A percentile compares a stretch with the other conserved stretches of the same genome.
Conservation (phyloP, 2,888 invertebrate genomes). For the Orgyia antiqua region DNA sequence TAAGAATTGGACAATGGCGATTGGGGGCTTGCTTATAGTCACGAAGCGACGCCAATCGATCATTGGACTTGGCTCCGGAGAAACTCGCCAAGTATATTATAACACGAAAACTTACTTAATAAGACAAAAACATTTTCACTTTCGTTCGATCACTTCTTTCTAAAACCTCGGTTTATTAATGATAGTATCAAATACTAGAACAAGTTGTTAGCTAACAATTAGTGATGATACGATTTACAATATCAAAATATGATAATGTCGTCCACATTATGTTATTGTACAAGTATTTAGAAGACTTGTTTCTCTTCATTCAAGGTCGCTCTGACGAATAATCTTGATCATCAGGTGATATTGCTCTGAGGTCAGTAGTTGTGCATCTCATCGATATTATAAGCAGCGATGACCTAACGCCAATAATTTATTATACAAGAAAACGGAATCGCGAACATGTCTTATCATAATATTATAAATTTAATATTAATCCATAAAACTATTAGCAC, state of each 20-base stretch:
- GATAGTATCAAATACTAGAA: neutral
- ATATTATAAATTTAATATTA: slow-evolving; percentile 6
- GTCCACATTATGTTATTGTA: slow-evolving; percentile 19
- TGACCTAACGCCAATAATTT: slow-evolving; percentile 47
- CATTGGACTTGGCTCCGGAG: slow-evolving; percentile 38
- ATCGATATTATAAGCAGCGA: slow-evolving; percentile 53
- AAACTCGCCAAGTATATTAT: slow-evolving; percentile 34
- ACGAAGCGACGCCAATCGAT: slow-evolving; percentile 37
- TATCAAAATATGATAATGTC: slow-evolving; percentile 18
- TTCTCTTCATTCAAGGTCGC: slow-evolving; percentile 38
- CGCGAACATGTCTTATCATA: slow-evolving; percentile 15
- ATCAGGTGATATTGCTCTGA: slow-evolving; percentile 36
- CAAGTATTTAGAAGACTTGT: slow-evolving; percentile 35
- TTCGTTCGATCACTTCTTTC: slow-evolving; percentile 22
- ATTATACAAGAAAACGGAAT: slow-evolving; percentile 27
- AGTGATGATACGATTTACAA: slow-evolving; percentile 11
- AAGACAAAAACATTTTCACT: slow-evolving; percentile 33
- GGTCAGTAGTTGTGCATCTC: slow-evolving; percentile 47
- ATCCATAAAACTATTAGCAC: slow-evolving; percentile 2
- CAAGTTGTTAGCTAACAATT: slow-evolving; percentile 7
- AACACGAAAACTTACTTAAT: slow-evolving; percentile 27
- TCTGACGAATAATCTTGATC: slow-evolving; percentile 31
- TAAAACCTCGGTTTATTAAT: slow-evolving; percentile 2
- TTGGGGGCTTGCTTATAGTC: slow-evolving; percentile 13
- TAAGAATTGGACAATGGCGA: slow-evolving; percentile 14